Evolutionary conservation across 2,797 vertebrate genomes (phyloP), one percentile per base, ranked within the genome.

Genomic region (Merluccius polli): DNA sequence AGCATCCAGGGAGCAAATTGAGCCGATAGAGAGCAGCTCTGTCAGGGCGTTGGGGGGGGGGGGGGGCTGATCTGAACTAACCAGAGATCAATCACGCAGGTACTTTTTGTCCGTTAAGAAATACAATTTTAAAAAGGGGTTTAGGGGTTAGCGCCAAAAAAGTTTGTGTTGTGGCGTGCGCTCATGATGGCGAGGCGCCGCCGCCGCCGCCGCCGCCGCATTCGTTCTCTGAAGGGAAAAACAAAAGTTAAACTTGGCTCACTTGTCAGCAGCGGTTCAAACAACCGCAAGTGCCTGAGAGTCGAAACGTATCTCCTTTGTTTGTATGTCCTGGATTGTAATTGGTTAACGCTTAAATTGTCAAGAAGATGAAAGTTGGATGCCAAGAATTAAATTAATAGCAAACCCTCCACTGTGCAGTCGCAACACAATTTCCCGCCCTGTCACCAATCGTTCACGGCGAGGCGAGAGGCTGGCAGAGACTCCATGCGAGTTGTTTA

Each of bases 401-500:
- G 77, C 79, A 77, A 80, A 83, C 44, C 78, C 31, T 69, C 81
- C 41, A 72, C 29, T 69, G 30, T 74, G 76, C 71, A 63, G 44
- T 82, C 77, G 6, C 78, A 74, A 69, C 70, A 78, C 74, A 81
- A 79, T 82, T 84, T 83, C 79, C 82, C 71, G 76, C 52, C 73
- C 82, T 85, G 82, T 86, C 84, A 83, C 72, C 75, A 32, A 67
- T 71, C 74, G 75, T 83, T 85, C 76, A 76, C 35, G n/a, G 82
- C 38, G 67, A 75, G 59, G 77, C 59, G 85, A 83, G 85, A 83
- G 33, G 80, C 80, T 85, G 83, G 82, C 84, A 83, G 82, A 78
- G 70, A 69, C 74, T 80, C 82, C 77, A 75, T 41, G 78, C 74
- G 83, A 87, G 87, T 78, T 76, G 78, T 81, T 75, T 73, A 77